Conservation (phyloP, 2,888 invertebrate species). For the Disparrhopalites patrizii region DNA sequence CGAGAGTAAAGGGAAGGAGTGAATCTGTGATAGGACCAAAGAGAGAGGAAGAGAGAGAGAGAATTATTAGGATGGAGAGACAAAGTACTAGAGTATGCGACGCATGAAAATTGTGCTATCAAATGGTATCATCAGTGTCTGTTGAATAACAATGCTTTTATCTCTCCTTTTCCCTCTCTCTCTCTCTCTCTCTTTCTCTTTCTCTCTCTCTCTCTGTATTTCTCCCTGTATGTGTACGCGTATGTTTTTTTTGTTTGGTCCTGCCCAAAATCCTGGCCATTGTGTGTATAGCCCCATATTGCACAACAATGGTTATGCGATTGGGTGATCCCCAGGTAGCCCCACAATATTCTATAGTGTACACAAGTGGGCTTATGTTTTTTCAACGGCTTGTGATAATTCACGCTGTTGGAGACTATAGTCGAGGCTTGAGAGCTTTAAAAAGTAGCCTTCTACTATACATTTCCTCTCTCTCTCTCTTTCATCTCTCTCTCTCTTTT, state of each 20-base stretch:
- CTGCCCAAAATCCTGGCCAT: conserved; percentile 23
- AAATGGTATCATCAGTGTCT: conserved; percentile 9
- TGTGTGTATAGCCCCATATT: conserved; percentile 14
- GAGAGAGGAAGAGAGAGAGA: background rate
- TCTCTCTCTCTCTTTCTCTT: background rate
- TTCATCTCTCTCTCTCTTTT: background rate
- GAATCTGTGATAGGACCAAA: background rate
- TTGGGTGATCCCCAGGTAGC: conserved; percentile 21
- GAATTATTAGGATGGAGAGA: background rate
- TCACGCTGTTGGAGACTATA: conserved; percentile 25
- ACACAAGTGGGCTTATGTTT: conserved; percentile 22
- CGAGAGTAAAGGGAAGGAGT: background rate
- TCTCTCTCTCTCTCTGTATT: background rate
- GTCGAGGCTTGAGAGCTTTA: too few species aligned
- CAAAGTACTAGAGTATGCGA: background rate
- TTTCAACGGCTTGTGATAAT: conserved; percentile 23
- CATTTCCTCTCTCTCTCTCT: background rate
- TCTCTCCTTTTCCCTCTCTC: background rate
- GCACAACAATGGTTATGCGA: conserved; percentile 24
- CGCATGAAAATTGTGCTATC: conserved; percentile 4
- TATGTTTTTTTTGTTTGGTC: too few species aligned
- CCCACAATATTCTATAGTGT: background rate
- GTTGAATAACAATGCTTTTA: conserved; percentile 10
- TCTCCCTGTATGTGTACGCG: background rate
- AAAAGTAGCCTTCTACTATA: background rate